Percentiles rank a stretch among this genome's conserved stretches.
Conservation (phyloP, 1,140 invertebrate genomes). For the Marisa cornuarietis region DNA sequence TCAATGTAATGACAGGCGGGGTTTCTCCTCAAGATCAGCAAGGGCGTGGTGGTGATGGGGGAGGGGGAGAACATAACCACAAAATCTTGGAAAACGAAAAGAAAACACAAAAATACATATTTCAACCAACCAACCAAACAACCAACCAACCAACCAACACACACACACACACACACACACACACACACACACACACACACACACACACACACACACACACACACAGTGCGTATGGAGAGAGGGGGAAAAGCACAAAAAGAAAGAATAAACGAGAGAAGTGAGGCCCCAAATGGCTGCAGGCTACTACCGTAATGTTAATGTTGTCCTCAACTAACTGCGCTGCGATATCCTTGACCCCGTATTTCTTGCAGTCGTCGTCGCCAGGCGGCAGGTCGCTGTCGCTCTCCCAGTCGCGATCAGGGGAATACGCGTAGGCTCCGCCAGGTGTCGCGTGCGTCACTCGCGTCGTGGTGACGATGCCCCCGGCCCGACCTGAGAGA, state of each 20-base stretch:
- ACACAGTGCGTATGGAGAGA: too few species aligned
- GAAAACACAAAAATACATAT: too few species aligned
- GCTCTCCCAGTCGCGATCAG: slow-evolving; percentile 68
- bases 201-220: background rate
- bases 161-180: background rate
- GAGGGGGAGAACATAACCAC: too few species aligned
- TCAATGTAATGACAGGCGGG: too few species aligned
- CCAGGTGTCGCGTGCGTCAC: slow-evolving; percentile 92
- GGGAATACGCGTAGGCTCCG: slow-evolving; percentile 81
- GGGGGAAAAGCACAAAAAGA: too few species aligned
- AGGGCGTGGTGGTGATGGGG: too few species aligned
- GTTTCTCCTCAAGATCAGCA: too few species aligned
- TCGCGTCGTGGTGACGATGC: slow-evolving; percentile 85
- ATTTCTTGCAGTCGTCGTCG: slow-evolving; percentile 12
- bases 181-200: background rate
- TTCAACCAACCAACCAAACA: too few species aligned
- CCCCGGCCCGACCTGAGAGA: slow-evolving; percentile 71
- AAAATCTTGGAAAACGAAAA: too few species aligned
- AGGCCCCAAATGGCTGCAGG: too few species aligned
- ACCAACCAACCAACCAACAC: too few species aligned
- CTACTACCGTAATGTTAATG: slow-evolving; percentile 37
- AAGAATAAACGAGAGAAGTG: too few species aligned
- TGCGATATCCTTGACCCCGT: slow-evolving; percentile 64
- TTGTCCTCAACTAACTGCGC: slow-evolving; percentile 46
- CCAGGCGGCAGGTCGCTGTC: slow-evolving; percentile 56